Evolutionary conservation across 30 jellyfish, hydroid and myxozoan genomes (phyloP).

Genomic region (Chironex yamaguchii): DNA sequence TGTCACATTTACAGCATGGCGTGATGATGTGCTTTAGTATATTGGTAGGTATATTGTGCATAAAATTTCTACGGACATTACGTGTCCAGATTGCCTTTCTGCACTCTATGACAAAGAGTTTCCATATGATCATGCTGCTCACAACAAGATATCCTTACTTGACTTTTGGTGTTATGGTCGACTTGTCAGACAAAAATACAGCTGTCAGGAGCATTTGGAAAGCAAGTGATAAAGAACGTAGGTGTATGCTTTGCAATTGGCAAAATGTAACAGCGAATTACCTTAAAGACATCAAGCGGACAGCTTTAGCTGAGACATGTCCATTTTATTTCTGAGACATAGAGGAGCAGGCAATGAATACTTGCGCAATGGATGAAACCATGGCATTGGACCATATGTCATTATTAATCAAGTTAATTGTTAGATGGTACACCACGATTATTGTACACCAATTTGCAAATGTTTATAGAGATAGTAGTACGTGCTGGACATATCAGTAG

Average conservation of each 20-base stretch:
- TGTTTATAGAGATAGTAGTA: conserved; percentile 14
- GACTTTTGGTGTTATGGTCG: conserved; percentile 13
- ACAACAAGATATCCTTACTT: conserved; percentile 29
- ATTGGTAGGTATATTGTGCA: conserved; percentile 22
- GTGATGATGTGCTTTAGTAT: conserved; percentile 18
- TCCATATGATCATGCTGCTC: no score
- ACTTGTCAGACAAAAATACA: conserved; percentile 8
- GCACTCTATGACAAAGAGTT: conserved; percentile 45
- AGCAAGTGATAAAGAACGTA: no score
- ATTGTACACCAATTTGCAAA: background rate
- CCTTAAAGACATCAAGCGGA: no score
- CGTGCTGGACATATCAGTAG: background rate
- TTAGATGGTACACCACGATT: background rate
- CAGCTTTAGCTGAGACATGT: no score
- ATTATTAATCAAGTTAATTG: background rate
- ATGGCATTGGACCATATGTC: conserved; percentile 14
- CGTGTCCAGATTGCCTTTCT: conserved; percentile 22
- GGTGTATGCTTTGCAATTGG: no score
- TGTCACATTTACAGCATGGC: conserved; percentile 32
- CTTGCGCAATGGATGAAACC: no score
- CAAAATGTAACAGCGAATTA: no score
- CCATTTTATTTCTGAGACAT: no score
- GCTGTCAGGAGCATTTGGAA: no score
- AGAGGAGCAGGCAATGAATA: no score
- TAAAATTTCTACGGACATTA: background rate